A percentile compares a stretch with the other conserved stretches of the same genome.
Evolutionary conservation across 2,113 vertebrate species (phyloP).

Genomic region (Grallaria varia): DNA sequence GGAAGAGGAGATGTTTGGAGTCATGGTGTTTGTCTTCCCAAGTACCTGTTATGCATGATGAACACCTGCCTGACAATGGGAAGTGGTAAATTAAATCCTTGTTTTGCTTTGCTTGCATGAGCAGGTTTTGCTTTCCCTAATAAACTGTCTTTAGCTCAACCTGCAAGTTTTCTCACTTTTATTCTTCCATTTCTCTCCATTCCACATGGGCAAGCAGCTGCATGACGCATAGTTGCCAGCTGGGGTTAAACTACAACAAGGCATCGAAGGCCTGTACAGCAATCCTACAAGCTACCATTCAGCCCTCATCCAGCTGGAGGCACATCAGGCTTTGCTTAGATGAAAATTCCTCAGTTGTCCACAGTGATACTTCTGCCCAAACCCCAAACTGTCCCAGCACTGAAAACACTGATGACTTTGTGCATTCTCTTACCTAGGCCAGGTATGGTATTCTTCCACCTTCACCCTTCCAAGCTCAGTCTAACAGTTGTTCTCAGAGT

Average conservation of each 20-base stretch:
- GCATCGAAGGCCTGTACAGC: not conserved
- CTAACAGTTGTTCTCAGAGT: not conserved
- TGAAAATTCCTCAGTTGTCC: not conserved
- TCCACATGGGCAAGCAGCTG: accelerated
- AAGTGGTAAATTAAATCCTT: not conserved
- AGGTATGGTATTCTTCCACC: not conserved
- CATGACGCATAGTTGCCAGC: accelerated
- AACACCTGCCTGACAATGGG: not conserved
- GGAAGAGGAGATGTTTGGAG: accelerated
- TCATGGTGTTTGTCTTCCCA: not conserved
- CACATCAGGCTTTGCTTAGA: not conserved
- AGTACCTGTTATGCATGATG: not conserved
- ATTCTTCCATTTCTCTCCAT: not conserved
- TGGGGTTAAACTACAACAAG: not conserved
- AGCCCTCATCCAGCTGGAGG: not conserved
- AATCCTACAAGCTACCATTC: not conserved
- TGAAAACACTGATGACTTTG: not conserved
- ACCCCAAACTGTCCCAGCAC: not conserved
- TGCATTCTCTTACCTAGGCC: not conserved
- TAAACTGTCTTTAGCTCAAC: not conserved
- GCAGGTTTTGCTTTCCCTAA: not conserved
- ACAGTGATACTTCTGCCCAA: not conserved
- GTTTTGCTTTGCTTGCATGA: not conserved
- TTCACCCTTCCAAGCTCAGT: not conserved
- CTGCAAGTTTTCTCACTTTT: not conserved